A percentile compares a stretch with the other conserved stretches of the same genome.
phyloP scores from a whole-genome alignment of 2,113 vertebrate genomes.

The Archilochus colubris region DNA sequence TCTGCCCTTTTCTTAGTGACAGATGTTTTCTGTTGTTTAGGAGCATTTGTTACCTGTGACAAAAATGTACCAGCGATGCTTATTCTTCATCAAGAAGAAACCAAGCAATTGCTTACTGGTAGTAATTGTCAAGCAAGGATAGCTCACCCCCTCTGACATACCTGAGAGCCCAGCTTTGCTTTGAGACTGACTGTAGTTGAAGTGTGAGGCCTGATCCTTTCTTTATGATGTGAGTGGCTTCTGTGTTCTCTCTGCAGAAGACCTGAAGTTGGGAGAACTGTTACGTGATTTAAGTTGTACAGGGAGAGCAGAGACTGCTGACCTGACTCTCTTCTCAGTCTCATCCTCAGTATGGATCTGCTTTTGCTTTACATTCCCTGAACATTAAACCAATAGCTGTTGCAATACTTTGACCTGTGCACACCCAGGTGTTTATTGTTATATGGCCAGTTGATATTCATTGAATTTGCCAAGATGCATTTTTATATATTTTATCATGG shows the following conservation, averaged over 20 bases:
- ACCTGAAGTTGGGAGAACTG: background rate
- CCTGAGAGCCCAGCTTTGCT: background rate
- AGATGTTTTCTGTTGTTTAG: background rate
- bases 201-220: background rate
- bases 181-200: background rate
- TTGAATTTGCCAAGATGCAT: background rate
- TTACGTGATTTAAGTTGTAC: background rate
- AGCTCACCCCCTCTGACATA: background rate
- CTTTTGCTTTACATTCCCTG: background rate
- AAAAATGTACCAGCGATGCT: background rate
- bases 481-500: background rate
- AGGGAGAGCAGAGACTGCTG: background rate
- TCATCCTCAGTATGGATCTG: background rate
- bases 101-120: background rate
- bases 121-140: background rate
- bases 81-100: background rate
- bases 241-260: background rate
- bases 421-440: background rate
- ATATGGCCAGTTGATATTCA: background rate
- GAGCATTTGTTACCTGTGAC: background rate
- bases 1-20: background rate
- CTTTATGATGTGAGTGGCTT: background rate
- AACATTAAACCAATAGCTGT: background rate
- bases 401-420: constrained; percentile 9
- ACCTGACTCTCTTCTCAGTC: background rate